Evolutionary conservation across 2,797 vertebrate genomes (phyloP).

Genomic region (Cuniculus paca): DNA sequence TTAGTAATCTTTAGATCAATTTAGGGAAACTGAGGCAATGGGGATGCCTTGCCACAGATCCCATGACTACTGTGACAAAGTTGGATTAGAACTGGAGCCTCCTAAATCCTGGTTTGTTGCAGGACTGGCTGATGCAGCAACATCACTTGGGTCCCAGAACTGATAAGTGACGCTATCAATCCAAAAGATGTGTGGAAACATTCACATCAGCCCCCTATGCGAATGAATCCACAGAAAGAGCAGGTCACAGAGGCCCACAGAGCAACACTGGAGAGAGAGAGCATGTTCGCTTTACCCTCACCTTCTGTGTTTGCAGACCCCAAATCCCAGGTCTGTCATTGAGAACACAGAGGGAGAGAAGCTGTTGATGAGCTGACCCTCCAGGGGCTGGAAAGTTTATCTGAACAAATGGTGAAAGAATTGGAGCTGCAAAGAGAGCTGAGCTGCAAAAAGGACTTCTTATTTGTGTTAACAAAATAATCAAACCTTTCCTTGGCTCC

Average conservation of each 20-base stretch:
- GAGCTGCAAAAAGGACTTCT: conserved; percentile 52
- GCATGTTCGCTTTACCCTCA: background rate
- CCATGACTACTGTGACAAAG: background rate
- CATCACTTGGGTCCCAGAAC: background rate
- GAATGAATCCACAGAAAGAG: background rate
- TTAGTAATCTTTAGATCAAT: background rate
- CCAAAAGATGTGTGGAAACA: background rate
- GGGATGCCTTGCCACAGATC: background rate
- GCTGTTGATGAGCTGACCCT: conserved; percentile 63
- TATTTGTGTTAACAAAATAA: conserved; percentile 83
- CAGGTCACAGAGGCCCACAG: background rate
- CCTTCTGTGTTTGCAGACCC: background rate
- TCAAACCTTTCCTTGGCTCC: conserved; percentile 77
- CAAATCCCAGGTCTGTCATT: conserved; percentile 25
- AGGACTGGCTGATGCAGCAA: background rate
- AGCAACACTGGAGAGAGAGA: background rate
- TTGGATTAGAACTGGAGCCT: background rate
- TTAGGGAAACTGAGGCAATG: background rate
- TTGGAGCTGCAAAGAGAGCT: conserved; percentile 49
- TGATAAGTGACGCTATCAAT: background rate
- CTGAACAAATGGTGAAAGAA: conserved; percentile 73
- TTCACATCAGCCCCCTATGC: background rate
- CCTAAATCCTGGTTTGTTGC: background rate
- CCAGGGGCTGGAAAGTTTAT: conserved; percentile 74
- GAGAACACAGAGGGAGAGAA: conserved; percentile 36